Base-by-base conservation (phyloP, 2,797 vertebrate species). In the Anomalospiza imberbis region DNA sequence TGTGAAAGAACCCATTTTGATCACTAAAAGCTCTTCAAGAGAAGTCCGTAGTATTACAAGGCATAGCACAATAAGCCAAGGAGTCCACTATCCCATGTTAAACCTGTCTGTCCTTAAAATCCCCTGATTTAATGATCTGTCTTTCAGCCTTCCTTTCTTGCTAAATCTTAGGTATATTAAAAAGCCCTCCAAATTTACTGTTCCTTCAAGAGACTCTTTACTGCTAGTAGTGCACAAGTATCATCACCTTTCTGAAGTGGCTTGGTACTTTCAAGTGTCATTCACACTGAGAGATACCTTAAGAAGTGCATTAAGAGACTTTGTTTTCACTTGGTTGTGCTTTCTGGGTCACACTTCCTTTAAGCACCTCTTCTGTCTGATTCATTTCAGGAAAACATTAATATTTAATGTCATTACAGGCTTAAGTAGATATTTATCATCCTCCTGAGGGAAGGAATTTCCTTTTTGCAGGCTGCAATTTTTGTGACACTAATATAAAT, bases 401-500 rank as follows among this genome's bases (percentile, higher is more conserved):
- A 92, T 60, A 38, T 84, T 78, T 90, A 96, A 53, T 91, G 77
- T 50, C 88, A 65, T 93, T 84, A 84, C 31, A 84, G 38, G 55
- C 83, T 70, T 84, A 87, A 91, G 63, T 11, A 89, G 89, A 58
- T 87, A 92, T 96, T 91, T 91, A 78, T 93, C 88, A 94, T 84
- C 61, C 70, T 78, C 81, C 63, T 51, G 50, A 90, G 44, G 34
- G 48, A 90, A 45, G 44, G 77, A 81, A 75, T 86, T 93, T 84
- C 84, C 62, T 89, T 91, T 87, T 62, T 72, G 21, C 66, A 75
- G 80, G 73, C 85, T 3, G 1, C 58, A 58, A 14, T 91, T 93
- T 93, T 87, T 62, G 22, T 91, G 80, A 62, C 51, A 68, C 71
- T 51, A 66, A 81, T 61, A 96, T 95, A 93, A 92, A 96, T 94